Evolutionary conservation across 1,140 invertebrate species (phyloP), one percentile per base, ranked within the genome.

Genomic region (Scaptomyza montana): DNA sequence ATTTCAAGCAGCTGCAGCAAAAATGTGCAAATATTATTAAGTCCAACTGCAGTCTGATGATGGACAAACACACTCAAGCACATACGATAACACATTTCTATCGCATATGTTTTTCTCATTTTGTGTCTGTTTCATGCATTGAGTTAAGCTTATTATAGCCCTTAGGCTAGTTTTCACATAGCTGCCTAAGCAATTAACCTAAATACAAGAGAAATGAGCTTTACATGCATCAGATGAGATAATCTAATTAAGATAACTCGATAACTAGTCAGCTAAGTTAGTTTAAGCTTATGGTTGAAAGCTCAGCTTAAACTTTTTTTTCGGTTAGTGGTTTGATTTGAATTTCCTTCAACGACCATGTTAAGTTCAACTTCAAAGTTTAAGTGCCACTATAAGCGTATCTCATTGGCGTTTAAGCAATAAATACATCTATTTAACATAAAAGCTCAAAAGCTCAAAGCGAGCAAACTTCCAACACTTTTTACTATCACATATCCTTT

Each of bases 151-250:
- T 78, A 78, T 78, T 66, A 76, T 73, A 64, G 57, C 45, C 45
- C 47, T 68, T 56, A 50, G n/a, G 43, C 12, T 43, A 19, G 47
- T 39, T 64, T 57, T 16, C 51, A 53, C 55, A 59, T 68, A 51
- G 60, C 78, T 66, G 81, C 12, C 67, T 53, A 69, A 72, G 75
- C 71, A 87, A 86, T 86, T 86, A 87, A 81, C 82, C 78, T 75
- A 78, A 43, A 63, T 86, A 55, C 51, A 12, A 13, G 9, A 45
- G 21, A 78, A 78, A 76, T 82, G 65, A 70, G 65, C 55, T 81
- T 70, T 67, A 53, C 57, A 75, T 87, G 62, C 56, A 61, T 45
- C 57, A 43, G 64, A 43, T 73, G 64, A 49, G 41, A 46, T 59
- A 71, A 65, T 46, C 16, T 28, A n/a, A 57, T 66, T 64, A 62